A percentile compares a stretch with the other conserved stretches of the same genome.
phyloP scores from a whole-genome alignment of 2,888 invertebrate species.

The Strigamia crassipes region DNA sequence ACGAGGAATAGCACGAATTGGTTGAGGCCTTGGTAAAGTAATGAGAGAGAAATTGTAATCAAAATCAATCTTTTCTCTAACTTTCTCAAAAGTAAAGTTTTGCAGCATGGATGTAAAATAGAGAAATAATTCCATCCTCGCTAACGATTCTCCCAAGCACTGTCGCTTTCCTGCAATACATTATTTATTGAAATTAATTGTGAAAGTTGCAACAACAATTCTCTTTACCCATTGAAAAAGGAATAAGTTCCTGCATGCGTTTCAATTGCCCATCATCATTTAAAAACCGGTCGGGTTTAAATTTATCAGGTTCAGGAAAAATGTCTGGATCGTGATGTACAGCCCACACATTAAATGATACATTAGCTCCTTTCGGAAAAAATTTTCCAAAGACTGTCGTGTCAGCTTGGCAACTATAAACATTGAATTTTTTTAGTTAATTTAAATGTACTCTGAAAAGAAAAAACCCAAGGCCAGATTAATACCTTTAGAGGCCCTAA shows the following conservation, averaged over 20 bases:
- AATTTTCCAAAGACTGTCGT: neutral
- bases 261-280: neutral
- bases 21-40: neutral
- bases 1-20: neutral
- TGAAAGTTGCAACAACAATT: neutral
- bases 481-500: no score
- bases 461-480: no score
- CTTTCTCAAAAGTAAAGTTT: neutral
- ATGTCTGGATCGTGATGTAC: neutral
- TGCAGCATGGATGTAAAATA: neutral
- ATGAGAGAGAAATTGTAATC: neutral
- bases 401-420: neutral
- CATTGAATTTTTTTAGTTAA: neutral
- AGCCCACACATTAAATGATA: neutral
- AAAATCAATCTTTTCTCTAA: neutral
- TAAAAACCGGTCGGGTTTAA: neutral
- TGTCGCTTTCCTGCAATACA: constrained; percentile 16
- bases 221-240: neutral
- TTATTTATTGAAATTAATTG: neutral
- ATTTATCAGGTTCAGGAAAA: neutral
- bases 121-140: constrained; percentile 20
- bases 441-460: no score
- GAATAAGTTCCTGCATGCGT: neutral
- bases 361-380: neutral
- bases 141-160: constrained; percentile 40